These are phyloP conservation scores for Chrysemys picta DNA, from an alignment of 2,113 vertebrate genomes.

Conservation along the genomic window DNA sequence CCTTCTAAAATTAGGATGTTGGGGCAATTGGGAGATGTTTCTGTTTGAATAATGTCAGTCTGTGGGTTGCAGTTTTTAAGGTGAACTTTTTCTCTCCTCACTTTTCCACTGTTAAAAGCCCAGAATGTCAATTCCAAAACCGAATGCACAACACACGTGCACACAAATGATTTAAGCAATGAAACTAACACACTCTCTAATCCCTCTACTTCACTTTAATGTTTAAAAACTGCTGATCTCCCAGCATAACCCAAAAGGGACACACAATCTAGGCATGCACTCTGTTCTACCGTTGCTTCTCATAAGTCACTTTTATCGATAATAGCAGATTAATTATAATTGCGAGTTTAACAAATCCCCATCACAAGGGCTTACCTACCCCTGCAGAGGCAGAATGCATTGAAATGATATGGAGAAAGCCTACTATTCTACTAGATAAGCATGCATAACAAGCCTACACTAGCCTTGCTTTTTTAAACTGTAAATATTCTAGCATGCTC, in stretches of 20 bases:
- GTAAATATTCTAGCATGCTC: not conserved
- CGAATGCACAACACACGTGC: not conserved
- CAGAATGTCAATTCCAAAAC: not conserved
- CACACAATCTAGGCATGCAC: conserved; percentile 16
- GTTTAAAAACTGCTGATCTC: conserved; percentile 51
- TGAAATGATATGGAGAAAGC: conserved; percentile 62
- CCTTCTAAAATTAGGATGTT: not conserved
- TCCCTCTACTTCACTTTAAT: conserved; percentile 1
- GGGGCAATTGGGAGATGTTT: conserved; percentile 9
- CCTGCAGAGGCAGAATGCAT: not conserved
- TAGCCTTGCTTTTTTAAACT: not conserved
- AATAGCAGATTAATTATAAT: conserved; percentile 75
- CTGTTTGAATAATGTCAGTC: not conserved
- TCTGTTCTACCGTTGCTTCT: conserved; percentile 47
- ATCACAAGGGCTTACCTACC: conserved; percentile 57
- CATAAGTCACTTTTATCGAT: conserved; percentile 56
- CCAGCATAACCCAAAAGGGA: conserved; percentile 55
- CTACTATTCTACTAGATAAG: not conserved
- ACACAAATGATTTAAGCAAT: not conserved
- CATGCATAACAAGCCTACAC: conserved; percentile 20
- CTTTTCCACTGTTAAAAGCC: not conserved
- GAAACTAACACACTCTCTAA: not conserved
- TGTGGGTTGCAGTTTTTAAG: not conserved
- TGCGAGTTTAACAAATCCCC: conserved; percentile 65
- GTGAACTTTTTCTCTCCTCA: not conserved